Base-by-base conservation (phyloP, 1,140 invertebrate species). In the Diorhabda carinulata region DNA sequence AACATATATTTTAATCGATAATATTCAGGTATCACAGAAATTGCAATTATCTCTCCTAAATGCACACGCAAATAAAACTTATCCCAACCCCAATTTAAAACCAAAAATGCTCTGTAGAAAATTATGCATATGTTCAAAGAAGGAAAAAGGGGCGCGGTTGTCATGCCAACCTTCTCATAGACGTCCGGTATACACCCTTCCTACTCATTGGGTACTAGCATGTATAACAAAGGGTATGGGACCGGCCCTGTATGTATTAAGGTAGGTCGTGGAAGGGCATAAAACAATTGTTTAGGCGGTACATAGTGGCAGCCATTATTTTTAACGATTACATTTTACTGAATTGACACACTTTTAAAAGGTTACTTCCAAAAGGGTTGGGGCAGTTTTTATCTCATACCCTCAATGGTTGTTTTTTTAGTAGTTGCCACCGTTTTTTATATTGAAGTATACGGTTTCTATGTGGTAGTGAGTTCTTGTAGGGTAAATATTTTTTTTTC, bases 261-360 rank as follows among this genome's bases (percentile, higher is more conserved):
- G 5, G 43, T 7, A 52, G 61, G n/a, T 43, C 43, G 61, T 44
- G 61, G 61, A 62, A 62, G 61, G 61, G 61, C 61, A 62, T 62
- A 10, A 62, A 62, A 62, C 61, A 62, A 62, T 62, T 62, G 61
- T 62, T 62, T 47, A 62, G 61, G 61, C 61, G 43, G 41, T 43
- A 44, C 61, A 44, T 10, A n/a, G 41, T n/a, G 61, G 43, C 61
- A 10, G 61, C 61, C 61, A 62, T 62, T 43, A 62, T 62, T 62
- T 43, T 10, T 43, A n/a, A 5, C 7, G 5, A 43, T 62, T 62
- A 43, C 44, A 43, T 62, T 42, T 43, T 2, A 62, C 7, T 43
- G 9, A 8, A 62, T 62, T 62, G 61, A 62, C 61, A 62, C 43
- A 62, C 61, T 62, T 62, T 43, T 47, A 43, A 62, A 62, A 43